Conservation (phyloP, 2,113 vertebrate species). For the Pluvialis apricaria region DNA sequence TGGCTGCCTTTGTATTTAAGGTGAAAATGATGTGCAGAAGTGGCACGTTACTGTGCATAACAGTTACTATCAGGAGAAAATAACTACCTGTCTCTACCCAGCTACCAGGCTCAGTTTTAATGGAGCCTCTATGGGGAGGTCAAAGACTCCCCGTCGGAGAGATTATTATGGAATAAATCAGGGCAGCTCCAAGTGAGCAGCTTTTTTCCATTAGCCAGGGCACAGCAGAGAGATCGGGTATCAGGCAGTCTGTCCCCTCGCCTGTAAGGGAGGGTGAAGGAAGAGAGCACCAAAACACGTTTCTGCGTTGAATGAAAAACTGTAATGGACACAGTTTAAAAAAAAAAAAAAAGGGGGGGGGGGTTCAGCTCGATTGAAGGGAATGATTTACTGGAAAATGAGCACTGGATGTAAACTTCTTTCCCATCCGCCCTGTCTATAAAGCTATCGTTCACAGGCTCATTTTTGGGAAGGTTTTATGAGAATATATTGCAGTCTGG, state of each 20-base stretch:
- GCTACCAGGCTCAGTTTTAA: background rate
- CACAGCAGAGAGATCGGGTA: background rate
- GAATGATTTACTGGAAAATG: background rate
- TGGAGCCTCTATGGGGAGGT: background rate
- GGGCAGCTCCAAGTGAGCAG: background rate
- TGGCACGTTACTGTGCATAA: background rate
- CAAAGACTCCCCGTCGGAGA: background rate
- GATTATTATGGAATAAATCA: background rate
- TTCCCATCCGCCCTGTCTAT: fast-evolving
- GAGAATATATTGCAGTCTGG: background rate
- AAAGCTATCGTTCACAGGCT: background rate
- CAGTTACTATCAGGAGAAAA: background rate
- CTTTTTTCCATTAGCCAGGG: background rate
- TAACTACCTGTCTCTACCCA: background rate
- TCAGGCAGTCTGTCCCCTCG: background rate
- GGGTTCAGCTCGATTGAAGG: background rate
- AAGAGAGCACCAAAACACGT: background rate
- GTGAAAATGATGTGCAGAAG: background rate
- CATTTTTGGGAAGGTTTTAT: background rate
- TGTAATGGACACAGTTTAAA: fast-evolving
- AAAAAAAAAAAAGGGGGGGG: too few relatives aligned
- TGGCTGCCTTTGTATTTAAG: background rate
- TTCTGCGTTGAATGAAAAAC: background rate
- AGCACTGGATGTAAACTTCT: background rate
- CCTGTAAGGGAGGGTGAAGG: background rate